Base-by-base conservation (phyloP, 1,140 invertebrate genomes). In the Eumaeus atala region DNA sequence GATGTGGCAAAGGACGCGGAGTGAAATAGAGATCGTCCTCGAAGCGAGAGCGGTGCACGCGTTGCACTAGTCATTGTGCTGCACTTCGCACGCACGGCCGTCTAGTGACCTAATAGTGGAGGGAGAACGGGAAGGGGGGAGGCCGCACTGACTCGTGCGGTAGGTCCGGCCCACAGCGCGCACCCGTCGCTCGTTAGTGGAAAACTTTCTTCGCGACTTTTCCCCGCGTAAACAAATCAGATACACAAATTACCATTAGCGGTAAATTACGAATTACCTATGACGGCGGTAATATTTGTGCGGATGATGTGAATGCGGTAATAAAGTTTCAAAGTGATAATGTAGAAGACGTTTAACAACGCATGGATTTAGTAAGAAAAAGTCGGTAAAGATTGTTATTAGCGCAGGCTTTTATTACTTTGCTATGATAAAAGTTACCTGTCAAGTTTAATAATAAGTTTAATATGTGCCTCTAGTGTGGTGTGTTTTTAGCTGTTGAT, bases 11-110 rank as follows among this genome's bases (percentile, higher is more conserved):
- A 86, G 83, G 83, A 86, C 83, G 83, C 73, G 62, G 63, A 81
- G 77, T 77, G 83, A 83, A 85, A 86, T 86, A 86, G 80, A 86
- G 83, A 84, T 86, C 80, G 83, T 86, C 83, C 83, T 86, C 81
- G 81, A 82, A 82, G 83, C 81, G 83, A 84, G 80, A 84, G 83
- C 79, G 81, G 76, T 84, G 80, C 78, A 85, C 82, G 83, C 80
- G 83, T 77, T 79, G 83, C 83, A 83, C 73, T 77, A 82, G 77
- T 83, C 80, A 81, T 83, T 84, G 80, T 82, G 83, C 74, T 79
- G 79, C 80, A 80, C 59, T 81, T 80, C 72, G 74, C 77, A 80
- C 79, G 79, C 82, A 80, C 78, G 78, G 69, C 73, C 72, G 78
- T 65, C 76, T 75, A 76, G 79, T 85, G 80, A 86, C 83, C 83